A percentile compares a stretch with the other conserved stretches of the same genome.
Conservation (phyloP, 2,888 invertebrate species). For the Cheilosia soror region DNA sequence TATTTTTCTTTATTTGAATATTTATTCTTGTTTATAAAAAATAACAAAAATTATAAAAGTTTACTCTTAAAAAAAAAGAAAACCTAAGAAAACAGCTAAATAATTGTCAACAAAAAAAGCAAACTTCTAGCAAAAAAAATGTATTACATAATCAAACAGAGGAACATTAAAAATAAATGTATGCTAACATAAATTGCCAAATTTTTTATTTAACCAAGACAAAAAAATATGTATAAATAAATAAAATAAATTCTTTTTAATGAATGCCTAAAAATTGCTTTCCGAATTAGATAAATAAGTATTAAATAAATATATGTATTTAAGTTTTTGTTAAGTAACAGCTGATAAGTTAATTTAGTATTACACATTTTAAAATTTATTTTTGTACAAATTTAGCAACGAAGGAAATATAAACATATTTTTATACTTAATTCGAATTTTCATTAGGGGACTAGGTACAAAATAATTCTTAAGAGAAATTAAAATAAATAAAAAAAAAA, state of each 20-base stretch:
- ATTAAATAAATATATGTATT: slow-evolving; percentile 46
- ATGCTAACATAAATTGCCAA: slow-evolving; percentile 37
- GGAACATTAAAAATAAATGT: slow-evolving; percentile 36
- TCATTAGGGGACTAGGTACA: background rate
- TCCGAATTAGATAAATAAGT: slow-evolving; percentile 45
- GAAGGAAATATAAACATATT: slow-evolving; percentile 3
- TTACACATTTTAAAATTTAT: slow-evolving; percentile 43
- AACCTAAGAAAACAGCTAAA: background rate
- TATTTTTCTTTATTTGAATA: slow-evolving; percentile 36
- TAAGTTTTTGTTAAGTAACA: slow-evolving; percentile 12
- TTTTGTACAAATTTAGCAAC: slow-evolving; percentile 41
- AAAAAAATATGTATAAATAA: slow-evolving; percentile 16
- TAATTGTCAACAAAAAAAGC: slow-evolving; percentile 39
- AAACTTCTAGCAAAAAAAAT: slow-evolving; percentile 26
- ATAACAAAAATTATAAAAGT: slow-evolving; percentile 61
- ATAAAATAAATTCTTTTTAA: slow-evolving; percentile 51
- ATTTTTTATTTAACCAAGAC: slow-evolving; percentile 41
- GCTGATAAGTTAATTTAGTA: slow-evolving; percentile 52
- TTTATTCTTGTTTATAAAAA: slow-evolving; percentile 36
- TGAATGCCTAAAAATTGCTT: slow-evolving; percentile 58
- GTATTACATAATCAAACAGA: slow-evolving; percentile 11
- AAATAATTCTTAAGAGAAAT: background rate
- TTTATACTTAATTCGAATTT: slow-evolving; percentile 1
- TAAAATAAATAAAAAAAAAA: slow-evolving; percentile 21
- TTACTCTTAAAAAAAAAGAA: slow-evolving; percentile 59